These are phyloP conservation scores for Nycticebus coucang DNA, from an alignment of 2,113 vertebrate species.

Conservation along the genomic window DNA sequence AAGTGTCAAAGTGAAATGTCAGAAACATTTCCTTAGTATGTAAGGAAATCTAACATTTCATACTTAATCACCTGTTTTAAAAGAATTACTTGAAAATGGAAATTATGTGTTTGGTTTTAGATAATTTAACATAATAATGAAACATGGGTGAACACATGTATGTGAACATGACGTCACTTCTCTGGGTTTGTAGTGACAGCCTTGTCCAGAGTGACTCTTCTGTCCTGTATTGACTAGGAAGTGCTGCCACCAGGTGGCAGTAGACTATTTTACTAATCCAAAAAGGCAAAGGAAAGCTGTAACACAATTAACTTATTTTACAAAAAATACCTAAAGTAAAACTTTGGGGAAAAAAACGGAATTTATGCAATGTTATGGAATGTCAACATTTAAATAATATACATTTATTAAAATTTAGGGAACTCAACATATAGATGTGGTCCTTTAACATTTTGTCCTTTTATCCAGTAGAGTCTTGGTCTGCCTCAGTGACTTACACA, in stretches of 20 bases:
- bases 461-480: neutral
- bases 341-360: neutral
- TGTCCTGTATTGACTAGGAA: neutral
- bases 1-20: too few species aligned
- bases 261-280: neutral
- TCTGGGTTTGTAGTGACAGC: neutral
- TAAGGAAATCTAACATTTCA: too few species aligned
- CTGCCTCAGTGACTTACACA: neutral
- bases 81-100: neutral
- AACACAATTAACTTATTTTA: neutral
- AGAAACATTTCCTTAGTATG: too few species aligned
- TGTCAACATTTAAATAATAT: neutral
- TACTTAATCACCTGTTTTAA: neutral
- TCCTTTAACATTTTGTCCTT: neutral
- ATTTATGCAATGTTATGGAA: neutral
- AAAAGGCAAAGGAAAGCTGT: neutral
- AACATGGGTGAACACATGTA: neutral
- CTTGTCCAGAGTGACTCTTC: neutral
- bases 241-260: conserved; percentile 63
- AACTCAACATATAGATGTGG: neutral
- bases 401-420: neutral
- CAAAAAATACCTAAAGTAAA: neutral
- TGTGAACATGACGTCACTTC: neutral
- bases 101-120: neutral
- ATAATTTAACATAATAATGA: neutral